Base-by-base conservation (phyloP, 2,797 vertebrate genomes). In the Rousettus madagascariensis region DNA sequence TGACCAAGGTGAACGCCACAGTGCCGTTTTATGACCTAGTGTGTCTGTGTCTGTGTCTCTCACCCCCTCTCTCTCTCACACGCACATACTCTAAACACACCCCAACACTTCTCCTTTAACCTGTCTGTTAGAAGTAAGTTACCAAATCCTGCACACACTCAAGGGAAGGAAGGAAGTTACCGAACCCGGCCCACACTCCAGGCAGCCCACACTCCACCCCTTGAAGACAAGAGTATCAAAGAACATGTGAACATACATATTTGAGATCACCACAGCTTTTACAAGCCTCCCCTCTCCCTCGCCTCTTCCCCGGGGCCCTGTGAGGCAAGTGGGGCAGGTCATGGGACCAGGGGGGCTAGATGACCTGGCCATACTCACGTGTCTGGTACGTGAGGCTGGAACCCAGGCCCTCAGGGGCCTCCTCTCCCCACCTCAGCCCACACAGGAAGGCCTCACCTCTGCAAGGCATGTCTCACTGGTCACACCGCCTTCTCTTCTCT, bases 401-500 rank as follows among this genome's bases (percentile, higher is more conserved):
- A 26, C 57, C 63, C 43, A 2, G 72, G 55, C 19, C 8, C 49
- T 15, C 30, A 4, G 0, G 12, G 8, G 8, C 38, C 51, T 51
- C 3, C 28, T n/a, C 19, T 49, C 51, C 53, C 26, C 26, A 10
- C 26, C 7, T 10, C 41, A 13, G 49, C 17, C 38, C 41, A 49
- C 46, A 6, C 15, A 8, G 59, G 51, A 69, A 49, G 33, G 16
- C 10, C 36, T 61, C 16, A 3, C 0, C n/a, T 36, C 55, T 13
- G 36, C 16, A 3, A 0, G 11, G 43, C 1, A 0, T 19, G 26
- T 3, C 6, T 71, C 41, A 5, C n/a, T 22, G 17, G n/a, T n/a
- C 30, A 22, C 2, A 36, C 5, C 8, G 2, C 20, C 12, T 43
- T 11, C 65, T 53, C 63, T 19, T n/a, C 38, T 86, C n/a, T 72